Percentiles rank a stretch among this genome's conserved stretches.
Conservation (phyloP, 2,113 vertebrate species). For the Saccopteryx leptura region DNA sequence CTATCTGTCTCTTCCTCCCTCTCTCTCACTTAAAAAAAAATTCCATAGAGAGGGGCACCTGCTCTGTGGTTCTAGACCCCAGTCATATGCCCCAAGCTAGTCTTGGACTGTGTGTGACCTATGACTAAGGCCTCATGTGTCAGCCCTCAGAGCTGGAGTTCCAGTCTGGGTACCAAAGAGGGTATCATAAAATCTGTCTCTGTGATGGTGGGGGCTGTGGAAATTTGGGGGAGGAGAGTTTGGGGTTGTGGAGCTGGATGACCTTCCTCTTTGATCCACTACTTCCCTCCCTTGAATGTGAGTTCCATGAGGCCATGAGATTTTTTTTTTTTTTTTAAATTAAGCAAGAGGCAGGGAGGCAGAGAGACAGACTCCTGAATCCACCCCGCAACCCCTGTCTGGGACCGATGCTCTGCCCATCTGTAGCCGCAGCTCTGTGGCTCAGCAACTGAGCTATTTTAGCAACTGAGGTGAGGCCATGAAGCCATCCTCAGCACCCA, state of each 20-base stretch:
- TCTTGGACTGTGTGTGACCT: background rate
- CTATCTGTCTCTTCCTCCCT: no score
- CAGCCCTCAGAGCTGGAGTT: background rate
- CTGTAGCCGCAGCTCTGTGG: no score
- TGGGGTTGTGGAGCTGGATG: background rate
- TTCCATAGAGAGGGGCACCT: background rate
- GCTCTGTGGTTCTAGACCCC: background rate
- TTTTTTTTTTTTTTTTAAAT: background rate
- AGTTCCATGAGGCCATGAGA: background rate
- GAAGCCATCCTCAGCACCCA: no score
- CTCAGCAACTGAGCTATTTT: no score
- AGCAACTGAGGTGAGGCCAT: no score
- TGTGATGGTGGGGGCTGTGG: no score
- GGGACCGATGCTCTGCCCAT: no score
- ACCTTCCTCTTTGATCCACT: background rate
- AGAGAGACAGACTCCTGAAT: no score
- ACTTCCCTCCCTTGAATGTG: background rate
- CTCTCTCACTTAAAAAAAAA: no score
- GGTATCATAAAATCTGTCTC: background rate
- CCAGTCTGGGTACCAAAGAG: background rate
- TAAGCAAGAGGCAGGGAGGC: no score
- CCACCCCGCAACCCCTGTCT: no score
- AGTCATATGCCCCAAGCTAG: background rate
- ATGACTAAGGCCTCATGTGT: background rate
- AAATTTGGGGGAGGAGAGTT: background rate